Evolutionary conservation across 2,113 vertebrate species (phyloP), one percentile per base, ranked within the genome.

Genomic region (Festucalex cinctus): DNA sequence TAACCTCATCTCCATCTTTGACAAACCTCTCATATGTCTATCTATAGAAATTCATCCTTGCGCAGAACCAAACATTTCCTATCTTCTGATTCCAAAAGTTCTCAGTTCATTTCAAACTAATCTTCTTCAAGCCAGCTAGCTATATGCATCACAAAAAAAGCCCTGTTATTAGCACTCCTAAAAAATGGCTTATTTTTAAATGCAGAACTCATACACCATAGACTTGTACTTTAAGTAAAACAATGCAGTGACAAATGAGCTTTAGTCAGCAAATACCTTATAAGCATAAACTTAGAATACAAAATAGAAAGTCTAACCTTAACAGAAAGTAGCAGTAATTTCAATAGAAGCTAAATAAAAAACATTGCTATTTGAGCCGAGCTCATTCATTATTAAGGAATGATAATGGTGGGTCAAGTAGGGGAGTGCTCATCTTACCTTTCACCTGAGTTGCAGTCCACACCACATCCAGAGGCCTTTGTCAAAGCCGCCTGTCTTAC

Each of bases 341-440:
- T 71, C 73, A 63, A 74, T 17, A 72, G 41, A 68, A 26, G 13
- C 32, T 70, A 63, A 63, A 65, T 35, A 32, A 59, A 19, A 74
- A 9, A n/a, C 9, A 65, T 10, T 5, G 32, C 32, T 67, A 44
- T 56, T 58, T 62, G 26, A 56, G 64, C 19, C 0, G n/a, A 70
- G 63, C 17, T 1, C 36, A 69, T 69, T 60, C 68, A 74, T 77
- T 80, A 78, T 74, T 77, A 36, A 79, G 53, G 35, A 17, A 66
- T 59, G 64, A 70, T 60, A 79, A 14, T 63, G 67, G 59, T 9
- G 4, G 41, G 14, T 12, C 19, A 24, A 39, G 36, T 58, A 66
- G 57, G 46, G 37, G 48, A 72, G 62, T 63, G 79, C 71, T 78
- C 77, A 68, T 19, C 84, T 88, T 89, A 90, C 89, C 88, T 89